Percentiles rank a stretch among this genome's conserved stretches.
phyloP scores from a whole-genome alignment of 2,113 vertebrate genomes.

The Chionodraco myersi region DNA sequence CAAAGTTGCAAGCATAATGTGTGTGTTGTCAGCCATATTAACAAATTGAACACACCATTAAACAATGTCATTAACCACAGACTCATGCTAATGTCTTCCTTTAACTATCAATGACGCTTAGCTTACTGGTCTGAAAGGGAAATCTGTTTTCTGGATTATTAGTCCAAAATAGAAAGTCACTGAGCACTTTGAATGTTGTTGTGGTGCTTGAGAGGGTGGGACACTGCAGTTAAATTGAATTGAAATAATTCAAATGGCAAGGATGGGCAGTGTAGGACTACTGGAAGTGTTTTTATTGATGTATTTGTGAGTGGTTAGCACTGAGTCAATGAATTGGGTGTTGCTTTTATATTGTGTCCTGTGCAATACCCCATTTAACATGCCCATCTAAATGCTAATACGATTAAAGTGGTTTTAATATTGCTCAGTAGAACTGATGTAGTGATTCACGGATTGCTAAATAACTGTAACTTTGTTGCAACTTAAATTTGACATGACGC shows the following conservation, averaged over 20 bases:
- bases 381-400: slow-evolving; percentile 84
- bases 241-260: slow-evolving; percentile 82
- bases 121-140: slow-evolving; percentile 89
- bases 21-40: slow-evolving; percentile 83
- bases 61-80: slow-evolving; percentile 95
- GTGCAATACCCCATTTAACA: slow-evolving; percentile 75
- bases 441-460: slow-evolving; percentile 72
- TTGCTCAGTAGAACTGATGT: slow-evolving; percentile 59
- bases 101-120: slow-evolving; percentile 93
- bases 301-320: slow-evolving; percentile 75
- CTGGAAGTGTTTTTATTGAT: slow-evolving; percentile 77
- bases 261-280: slow-evolving; percentile 67
- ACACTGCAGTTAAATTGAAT: slow-evolving; percentile 81
- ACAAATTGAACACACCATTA: slow-evolving; percentile 91
- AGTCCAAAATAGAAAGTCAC: slow-evolving; percentile 81
- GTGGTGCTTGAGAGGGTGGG: slow-evolving; percentile 66
- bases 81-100: slow-evolving; percentile 90
- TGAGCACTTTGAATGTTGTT: slow-evolving; percentile 71
- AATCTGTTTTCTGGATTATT: slow-evolving; percentile 90
- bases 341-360: slow-evolving; percentile 75
- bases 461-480: slow-evolving; percentile 71
- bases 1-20: slow-evolving; percentile 80
- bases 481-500: slow-evolving; percentile 51
- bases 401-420: slow-evolving; percentile 69
- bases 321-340: slow-evolving; percentile 71